Conservation (phyloP, 2,797 vertebrate species). For the Oryzias sinensis region DNA sequence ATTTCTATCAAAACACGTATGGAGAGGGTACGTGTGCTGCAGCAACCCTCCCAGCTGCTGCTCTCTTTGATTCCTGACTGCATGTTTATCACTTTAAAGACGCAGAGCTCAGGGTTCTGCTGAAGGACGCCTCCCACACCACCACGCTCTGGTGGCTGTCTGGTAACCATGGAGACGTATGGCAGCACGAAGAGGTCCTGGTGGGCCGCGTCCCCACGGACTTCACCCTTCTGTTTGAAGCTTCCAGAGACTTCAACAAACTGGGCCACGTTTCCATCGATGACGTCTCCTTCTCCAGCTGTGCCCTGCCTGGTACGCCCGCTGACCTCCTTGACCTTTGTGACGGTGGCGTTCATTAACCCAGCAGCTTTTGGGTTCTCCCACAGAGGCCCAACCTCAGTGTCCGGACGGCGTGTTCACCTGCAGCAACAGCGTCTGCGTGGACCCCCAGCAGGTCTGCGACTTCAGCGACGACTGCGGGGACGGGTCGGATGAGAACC, state of each 20-base stretch:
- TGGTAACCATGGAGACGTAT: conserved; percentile 60
- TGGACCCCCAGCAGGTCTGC: conserved; percentile 68
- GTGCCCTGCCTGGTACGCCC: conserved; percentile 68
- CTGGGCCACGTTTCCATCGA: conserved; percentile 74
- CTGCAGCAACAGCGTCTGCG: conserved; percentile 74
- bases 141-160: conserved; percentile 69
- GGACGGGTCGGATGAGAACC: conserved; percentile 72
- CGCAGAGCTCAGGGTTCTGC: conserved; percentile 60
- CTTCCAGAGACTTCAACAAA: conserved; percentile 57
- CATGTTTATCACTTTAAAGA: conserved; percentile 42
- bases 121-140: conserved; percentile 55
- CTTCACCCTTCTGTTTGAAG: conserved; percentile 73
- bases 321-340: background rate
- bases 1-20: conserved; percentile 77
- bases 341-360: background rate
- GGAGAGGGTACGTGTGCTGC: conserved; percentile 64
- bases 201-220: conserved; percentile 64
- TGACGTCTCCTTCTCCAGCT: conserved; percentile 73
- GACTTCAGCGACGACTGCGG: conserved; percentile 82
- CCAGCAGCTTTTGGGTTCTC: background rate
- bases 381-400: conserved; percentile 58
- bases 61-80: too few relatives aligned
- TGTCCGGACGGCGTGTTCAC: conserved; percentile 68
- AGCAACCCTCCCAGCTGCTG: too few relatives aligned
- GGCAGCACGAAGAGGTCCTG: conserved; percentile 60